Evolutionary conservation across 2,113 vertebrate species (phyloP).

Genomic region (Cranoglanis bouderius): DNA sequence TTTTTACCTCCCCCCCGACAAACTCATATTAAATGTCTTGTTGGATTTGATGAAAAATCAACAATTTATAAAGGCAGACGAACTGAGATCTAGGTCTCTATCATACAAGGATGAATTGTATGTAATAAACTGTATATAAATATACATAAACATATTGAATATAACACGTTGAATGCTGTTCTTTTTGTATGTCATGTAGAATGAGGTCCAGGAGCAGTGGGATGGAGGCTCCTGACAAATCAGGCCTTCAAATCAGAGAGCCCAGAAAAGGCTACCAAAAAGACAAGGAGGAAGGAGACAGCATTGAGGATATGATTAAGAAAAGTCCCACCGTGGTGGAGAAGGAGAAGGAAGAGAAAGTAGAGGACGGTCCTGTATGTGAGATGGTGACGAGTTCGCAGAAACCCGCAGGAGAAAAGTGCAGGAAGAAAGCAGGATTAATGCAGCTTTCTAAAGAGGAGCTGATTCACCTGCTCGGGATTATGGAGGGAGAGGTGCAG

Average conservation of each 20-base stretch:
- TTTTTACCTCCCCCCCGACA: neutral
- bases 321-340: conserved; percentile 58
- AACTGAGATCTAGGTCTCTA: neutral
- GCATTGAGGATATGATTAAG: conserved; percentile 52
- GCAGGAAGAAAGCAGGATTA: conserved; percentile 67
- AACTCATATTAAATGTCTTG: neutral
- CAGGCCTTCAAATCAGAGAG: conserved; percentile 74
- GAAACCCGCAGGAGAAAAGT: conserved; percentile 67
- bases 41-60: neutral
- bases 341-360: conserved; percentile 68
- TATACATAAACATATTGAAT: neutral
- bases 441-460: conserved; percentile 84
- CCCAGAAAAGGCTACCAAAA: conserved; percentile 65
- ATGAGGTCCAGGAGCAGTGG: conserved; percentile 90
- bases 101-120: neutral
- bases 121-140: neutral
- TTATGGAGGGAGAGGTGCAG: conserved; percentile 98
- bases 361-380: conserved; percentile 70
- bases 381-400: conserved; percentile 74
- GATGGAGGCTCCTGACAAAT: conserved; percentile 77
- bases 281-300: conserved; percentile 56
- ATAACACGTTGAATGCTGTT: conserved; percentile 25
- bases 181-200: conserved; percentile 70
- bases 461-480: conserved; percentile 85
- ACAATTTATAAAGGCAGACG: neutral